Conservation (phyloP, 1,140 invertebrate genomes). For the Psix sp. region DNA sequence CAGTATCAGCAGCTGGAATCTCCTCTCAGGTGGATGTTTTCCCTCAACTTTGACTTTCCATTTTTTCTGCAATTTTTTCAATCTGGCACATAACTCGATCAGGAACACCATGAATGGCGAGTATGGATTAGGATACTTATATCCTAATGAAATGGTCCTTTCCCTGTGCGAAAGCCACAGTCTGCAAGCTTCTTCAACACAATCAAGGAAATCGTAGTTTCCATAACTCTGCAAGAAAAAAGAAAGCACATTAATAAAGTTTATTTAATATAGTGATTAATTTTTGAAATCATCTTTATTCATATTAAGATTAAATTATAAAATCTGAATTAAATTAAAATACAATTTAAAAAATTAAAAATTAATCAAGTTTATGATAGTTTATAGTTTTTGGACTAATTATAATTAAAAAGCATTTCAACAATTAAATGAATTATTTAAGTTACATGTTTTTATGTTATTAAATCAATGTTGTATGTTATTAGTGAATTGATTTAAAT, state of each 20-base stretch:
- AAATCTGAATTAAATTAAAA: neutral
- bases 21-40: neutral
- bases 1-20: neutral
- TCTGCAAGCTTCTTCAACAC: neutral
- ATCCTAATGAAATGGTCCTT: neutral
- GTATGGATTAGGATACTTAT: neutral
- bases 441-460: no score
- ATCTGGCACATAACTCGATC: neutral
- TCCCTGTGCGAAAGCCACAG: neutral
- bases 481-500: neutral
- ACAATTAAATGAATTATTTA: no score
- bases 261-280: neutral
- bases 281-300: neutral
- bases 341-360: no score
- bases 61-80: constrained; percentile 1
- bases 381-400: no score
- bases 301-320: neutral
- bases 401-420: no score
- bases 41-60: constrained; percentile 1
- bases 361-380: no score
- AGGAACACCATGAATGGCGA: constrained; percentile 5
- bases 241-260: neutral
- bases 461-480: no score
- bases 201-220: constrained; percentile 1
- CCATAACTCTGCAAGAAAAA: neutral